Evolutionary conservation across 2,797 vertebrate genomes (phyloP).

Genomic region (Micrastur ruficollis): DNA sequence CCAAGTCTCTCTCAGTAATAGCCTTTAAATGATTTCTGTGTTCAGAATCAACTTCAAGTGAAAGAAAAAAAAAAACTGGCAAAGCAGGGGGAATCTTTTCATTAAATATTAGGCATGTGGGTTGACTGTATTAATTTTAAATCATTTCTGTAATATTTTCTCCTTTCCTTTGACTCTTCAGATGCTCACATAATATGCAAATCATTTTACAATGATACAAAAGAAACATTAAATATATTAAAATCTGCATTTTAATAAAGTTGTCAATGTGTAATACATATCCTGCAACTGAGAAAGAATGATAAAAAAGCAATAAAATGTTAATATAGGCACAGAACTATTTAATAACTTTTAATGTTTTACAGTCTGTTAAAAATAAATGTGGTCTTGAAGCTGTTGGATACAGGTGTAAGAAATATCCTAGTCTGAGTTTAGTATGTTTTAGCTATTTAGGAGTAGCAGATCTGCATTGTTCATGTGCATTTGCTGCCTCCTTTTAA

Average conservation of each 20-base stretch:
- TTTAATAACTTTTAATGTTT: slow-evolving; percentile 73
- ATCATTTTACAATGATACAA: slow-evolving; percentile 74
- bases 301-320: slow-evolving; percentile 75
- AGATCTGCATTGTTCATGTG: rapidly evolving
- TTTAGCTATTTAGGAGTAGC: not conserved
- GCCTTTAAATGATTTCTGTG: slow-evolving; percentile 57
- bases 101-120: slow-evolving; percentile 70
- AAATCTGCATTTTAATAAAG: slow-evolving; percentile 80
- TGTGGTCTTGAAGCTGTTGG: slow-evolving; percentile 40
- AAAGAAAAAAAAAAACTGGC: slow-evolving; percentile 35
- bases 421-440: not conserved
- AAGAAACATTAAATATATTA: slow-evolving; percentile 80
- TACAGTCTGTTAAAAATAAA: slow-evolving; percentile 64
- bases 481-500: not conserved
- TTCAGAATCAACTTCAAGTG: slow-evolving; percentile 53
- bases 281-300: slow-evolving; percentile 62
- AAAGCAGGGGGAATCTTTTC: slow-evolving; percentile 65
- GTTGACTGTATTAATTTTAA: slow-evolving; percentile 73
- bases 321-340: slow-evolving; percentile 67
- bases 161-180: slow-evolving; percentile 68
- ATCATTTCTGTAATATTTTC: slow-evolving; percentile 69
- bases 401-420: not conserved
- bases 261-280: slow-evolving; percentile 74
- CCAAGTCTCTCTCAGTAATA: slow-evolving; percentile 64
- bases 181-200: slow-evolving; percentile 73